phyloP scores from a whole-genome alignment of 1,140 invertebrate species.

The Phortica variegata region DNA sequence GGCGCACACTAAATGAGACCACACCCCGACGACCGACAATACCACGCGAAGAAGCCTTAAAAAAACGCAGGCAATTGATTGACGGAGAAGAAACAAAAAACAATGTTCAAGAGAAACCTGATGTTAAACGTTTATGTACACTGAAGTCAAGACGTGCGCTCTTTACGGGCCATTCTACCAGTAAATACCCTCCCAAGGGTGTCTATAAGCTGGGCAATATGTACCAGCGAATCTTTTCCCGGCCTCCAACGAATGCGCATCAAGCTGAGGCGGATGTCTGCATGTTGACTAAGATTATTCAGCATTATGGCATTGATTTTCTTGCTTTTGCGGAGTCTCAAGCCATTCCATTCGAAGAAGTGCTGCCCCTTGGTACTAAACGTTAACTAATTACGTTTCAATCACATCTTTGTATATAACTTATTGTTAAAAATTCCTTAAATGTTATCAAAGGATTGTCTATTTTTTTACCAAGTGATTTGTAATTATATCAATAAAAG shows the following conservation, averaged over 20 bases:
- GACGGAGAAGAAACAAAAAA: slow-evolving; percentile 8
- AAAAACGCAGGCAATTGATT: slow-evolving; percentile 19
- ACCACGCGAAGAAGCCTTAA: neutral
- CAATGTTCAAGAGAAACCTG: neutral
- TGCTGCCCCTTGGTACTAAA: slow-evolving; percentile 28
- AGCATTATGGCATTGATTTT: slow-evolving; percentile 60
- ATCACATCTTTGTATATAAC: too few species aligned
- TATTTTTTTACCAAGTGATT: too few species aligned
- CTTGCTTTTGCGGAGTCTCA: slow-evolving; percentile 61
- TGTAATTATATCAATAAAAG: too few species aligned
- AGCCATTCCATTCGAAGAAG: slow-evolving; percentile 54
- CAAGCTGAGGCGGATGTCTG: slow-evolving; percentile 65
- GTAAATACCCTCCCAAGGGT: slow-evolving; percentile 33
- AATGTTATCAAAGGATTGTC: too few species aligned
- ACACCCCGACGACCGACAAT: slow-evolving; percentile 52
- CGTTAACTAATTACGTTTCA: too few species aligned
- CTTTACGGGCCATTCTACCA: slow-evolving; percentile 20
- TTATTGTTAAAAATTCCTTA: too few species aligned
- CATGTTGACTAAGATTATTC: slow-evolving; percentile 61
- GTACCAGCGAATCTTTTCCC: slow-evolving; percentile 60
- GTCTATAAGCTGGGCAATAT: slow-evolving; percentile 60
- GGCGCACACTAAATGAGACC: slow-evolving; percentile 52
- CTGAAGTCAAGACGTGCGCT: slow-evolving; percentile 25
- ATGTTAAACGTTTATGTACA: slow-evolving; percentile 4
- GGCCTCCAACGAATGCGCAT: slow-evolving; percentile 58